Conservation (phyloP, 2,888 invertebrate genomes). For the Lapara coniferarum region DNA sequence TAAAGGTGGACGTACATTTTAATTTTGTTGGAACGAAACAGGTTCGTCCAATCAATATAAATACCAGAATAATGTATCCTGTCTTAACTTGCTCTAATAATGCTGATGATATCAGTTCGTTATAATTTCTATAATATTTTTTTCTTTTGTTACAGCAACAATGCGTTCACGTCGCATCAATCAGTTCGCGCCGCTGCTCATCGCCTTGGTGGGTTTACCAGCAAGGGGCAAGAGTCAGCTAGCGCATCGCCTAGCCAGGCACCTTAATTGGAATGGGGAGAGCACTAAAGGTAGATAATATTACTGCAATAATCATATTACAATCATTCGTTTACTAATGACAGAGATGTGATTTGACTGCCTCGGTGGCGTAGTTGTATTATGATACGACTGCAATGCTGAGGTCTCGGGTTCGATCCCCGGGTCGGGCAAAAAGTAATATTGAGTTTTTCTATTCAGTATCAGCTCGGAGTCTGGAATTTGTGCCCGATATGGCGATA, state of each 20-base stretch:
- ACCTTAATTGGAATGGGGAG: constrained; percentile 96
- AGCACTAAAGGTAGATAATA: constrained; percentile 87
- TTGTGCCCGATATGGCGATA: too few species aligned
- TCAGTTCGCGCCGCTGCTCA: constrained; percentile 88
- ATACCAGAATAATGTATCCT: too few species aligned
- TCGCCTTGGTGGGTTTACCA: constrained; percentile 95
- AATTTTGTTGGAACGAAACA: too few species aligned
- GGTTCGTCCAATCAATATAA: neutral
- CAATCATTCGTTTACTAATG: neutral
- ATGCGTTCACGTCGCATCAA: constrained; percentile 77
- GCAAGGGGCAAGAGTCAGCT: constrained; percentile 97
- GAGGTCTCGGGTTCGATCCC: too few species aligned
- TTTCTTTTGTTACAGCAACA: constrained; percentile 67
- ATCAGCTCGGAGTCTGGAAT: too few species aligned
- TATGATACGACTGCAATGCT: too few species aligned
- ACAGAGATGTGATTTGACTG: neutral
- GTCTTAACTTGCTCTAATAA: too few species aligned
- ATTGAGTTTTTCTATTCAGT: too few species aligned
- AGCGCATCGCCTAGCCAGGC: constrained; percentile 92
- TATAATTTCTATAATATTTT: neutral
- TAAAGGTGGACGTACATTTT: neutral
- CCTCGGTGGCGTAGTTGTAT: too few species aligned
- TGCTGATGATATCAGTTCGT: neutral
- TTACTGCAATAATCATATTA: neutral
- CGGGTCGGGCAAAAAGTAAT: too few species aligned